Evolutionary conservation across 2,113 vertebrate species (phyloP), one percentile per base, ranked within the genome.

Genomic region (Planiliza haematocheilus): DNA sequence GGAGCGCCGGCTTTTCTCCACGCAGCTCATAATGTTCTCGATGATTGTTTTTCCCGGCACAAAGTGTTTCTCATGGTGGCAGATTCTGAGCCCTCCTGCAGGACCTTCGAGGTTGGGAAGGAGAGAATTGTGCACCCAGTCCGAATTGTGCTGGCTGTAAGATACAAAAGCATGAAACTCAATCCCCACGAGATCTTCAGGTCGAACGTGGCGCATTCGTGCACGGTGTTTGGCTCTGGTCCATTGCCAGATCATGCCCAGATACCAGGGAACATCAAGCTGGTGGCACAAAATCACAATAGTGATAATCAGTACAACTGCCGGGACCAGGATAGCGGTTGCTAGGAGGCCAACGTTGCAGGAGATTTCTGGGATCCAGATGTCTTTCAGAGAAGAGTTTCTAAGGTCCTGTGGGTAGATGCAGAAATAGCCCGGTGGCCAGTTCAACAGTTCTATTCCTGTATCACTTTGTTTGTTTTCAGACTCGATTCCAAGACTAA

Each of bases 141-240:
- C 11, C 0, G 92, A 78, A 14, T 98, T 95, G 0, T 79, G 92
- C 55, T 94, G 95, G 41, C 97, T 99, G 70, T 97, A 97, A 1
- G 97, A 99, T 45, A 97, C 53, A 64, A 98, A 98, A 0, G 95
- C 96, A 0, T 98, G 96, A n/a, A 95, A 99, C 49, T 90, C 83
- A 1, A 95, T 48, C 0, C 37, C 56, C 0, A 38, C 49, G 21
- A 92, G 79, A 43, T 87, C 86, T 37, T 94, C 90, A 0, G 75
- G 53, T 0, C 42, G 72, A 12, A 81, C 10, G 0, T 66, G 66
- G 7, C 1, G 2, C 4, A 61, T 91, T 86, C 91, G 74, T 2
- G 92, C 85, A 21, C 95, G 91, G 20, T 77, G 93, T 84, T 95
- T 96, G 2, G 92, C 93, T 78, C 88, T 94, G n/a, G 94, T 92